A percentile compares a stretch with the other conserved stretches of the same genome.
phyloP scores from a whole-genome alignment of 1,140 invertebrate species.

The Saccostrea glomerata region DNA sequence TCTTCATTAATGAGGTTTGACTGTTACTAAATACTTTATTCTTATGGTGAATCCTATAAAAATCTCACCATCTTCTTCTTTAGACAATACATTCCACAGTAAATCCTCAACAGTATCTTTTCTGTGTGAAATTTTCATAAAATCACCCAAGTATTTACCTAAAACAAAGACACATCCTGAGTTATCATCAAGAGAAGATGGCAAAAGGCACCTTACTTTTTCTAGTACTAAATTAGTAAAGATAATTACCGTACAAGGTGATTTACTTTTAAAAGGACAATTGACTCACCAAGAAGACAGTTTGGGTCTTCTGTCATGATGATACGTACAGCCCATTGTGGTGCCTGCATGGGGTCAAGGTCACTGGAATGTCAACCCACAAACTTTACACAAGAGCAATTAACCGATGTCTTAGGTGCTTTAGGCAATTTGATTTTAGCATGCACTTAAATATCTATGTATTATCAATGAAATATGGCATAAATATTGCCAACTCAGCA shows the following conservation, averaged over 20 bases:
- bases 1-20: too few species aligned
- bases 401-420: too few species aligned
- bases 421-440: too few species aligned
- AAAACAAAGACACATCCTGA: constrained; percentile 42
- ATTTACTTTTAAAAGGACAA: too few species aligned
- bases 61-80: constrained; percentile 64
- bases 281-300: constrained; percentile 76
- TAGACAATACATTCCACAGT: constrained; percentile 73
- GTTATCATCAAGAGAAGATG: neutral
- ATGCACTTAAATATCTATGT: too few species aligned
- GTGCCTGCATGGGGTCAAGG: constrained; percentile 91
- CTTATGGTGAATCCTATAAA: neutral
- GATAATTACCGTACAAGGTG: too few species aligned
- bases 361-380: constrained; percentile 82
- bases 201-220: too few species aligned
- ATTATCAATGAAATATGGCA: too few species aligned
- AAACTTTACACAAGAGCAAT: neutral
- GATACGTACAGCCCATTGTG: constrained; percentile 84
- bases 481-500: too few species aligned
- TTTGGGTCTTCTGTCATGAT: constrained; percentile 77
- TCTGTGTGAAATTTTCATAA: constrained; percentile 75
- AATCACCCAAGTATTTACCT: constrained; percentile 78
- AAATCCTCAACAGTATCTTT: constrained; percentile 78
- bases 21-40: too few species aligned
- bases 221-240: too few species aligned